Evolutionary conservation across 2,888 invertebrate genomes (phyloP).

Genomic region (Drosophila prolongata): DNA sequence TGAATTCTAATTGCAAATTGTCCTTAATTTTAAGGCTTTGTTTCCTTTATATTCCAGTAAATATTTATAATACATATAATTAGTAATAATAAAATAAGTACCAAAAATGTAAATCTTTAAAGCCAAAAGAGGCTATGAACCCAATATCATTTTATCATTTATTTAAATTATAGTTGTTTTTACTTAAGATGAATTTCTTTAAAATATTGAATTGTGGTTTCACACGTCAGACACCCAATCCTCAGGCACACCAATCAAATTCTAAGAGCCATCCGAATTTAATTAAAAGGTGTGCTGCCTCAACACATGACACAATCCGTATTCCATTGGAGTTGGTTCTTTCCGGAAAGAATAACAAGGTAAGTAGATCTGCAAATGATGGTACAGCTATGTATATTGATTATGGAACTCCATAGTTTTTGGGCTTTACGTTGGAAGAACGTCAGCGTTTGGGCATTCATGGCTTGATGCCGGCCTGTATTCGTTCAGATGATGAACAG

Average conservation of each 20-base stretch:
- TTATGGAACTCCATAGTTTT: conserved; percentile 32
- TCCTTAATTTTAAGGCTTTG: too few species aligned
- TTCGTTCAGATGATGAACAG: conserved; percentile 94
- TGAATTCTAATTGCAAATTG: background rate
- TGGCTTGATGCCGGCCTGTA: conserved; percentile 94
- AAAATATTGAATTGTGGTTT: background rate
- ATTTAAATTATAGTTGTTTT: background rate
- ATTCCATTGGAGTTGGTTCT: conserved; percentile 80
- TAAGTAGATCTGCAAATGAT: conserved; percentile 1
- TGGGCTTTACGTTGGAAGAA: conserved; percentile 89
- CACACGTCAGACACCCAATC: background rate
- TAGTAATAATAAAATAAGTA: background rate
- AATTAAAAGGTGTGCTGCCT: background rate
- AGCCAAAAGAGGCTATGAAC: conserved; percentile 1
- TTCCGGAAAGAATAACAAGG: conserved; percentile 58
- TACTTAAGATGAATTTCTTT: conserved; percentile 3
- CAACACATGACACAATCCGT: conserved; percentile 8
- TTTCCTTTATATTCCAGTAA: too few species aligned
- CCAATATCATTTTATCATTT: background rate
- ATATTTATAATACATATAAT: too few species aligned
- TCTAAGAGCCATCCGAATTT: background rate
- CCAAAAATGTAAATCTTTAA: background rate
- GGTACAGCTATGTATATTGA: too few species aligned
- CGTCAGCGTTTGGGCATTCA: conserved; percentile 96
- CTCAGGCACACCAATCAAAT: background rate